These are phyloP conservation scores for Cephus pygmeus DNA, from an alignment of 2,888 invertebrate species.

Conservation along the genomic window DNA sequence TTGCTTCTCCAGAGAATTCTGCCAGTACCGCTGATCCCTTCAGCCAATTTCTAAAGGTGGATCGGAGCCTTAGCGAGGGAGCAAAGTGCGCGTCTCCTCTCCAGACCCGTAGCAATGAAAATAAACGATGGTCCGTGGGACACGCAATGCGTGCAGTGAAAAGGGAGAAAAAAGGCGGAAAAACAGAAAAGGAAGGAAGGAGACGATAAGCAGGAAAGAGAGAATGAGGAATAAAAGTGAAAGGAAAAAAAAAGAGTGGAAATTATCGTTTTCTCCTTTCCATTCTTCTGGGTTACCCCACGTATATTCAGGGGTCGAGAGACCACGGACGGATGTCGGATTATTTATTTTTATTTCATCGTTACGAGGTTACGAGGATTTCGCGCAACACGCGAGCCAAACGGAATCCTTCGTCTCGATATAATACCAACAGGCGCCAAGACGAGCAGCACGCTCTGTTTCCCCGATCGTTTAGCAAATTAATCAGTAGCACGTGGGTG, in stretches of 20 bases:
- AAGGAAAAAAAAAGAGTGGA: not conserved
- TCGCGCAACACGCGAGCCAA: not conserved
- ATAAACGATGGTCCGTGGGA: not conserved
- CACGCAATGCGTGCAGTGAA: conserved; percentile 3
- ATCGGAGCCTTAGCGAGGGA: not conserved
- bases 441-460: not conserved
- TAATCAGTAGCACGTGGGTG: not conserved
- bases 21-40: not conserved
- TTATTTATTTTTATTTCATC: conserved; percentile 6
- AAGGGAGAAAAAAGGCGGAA: not conserved
- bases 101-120: not conserved
- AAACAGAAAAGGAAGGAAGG: not conserved
- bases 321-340: not conserved
- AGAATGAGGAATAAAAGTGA: not conserved
- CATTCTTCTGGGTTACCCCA: not conserved
- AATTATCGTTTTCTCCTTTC: conserved; percentile 1
- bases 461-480: not conserved
- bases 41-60: not conserved
- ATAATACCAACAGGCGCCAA: not conserved
- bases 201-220: not conserved
- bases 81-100: not conserved
- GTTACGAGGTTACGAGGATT: not conserved
- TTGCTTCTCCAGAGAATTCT: not conserved
- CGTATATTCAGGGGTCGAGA: not conserved
- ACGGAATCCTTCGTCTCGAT: not conserved